Conservation (phyloP, 2,797 vertebrate genomes). For the Gallinago nigripennis region DNA sequence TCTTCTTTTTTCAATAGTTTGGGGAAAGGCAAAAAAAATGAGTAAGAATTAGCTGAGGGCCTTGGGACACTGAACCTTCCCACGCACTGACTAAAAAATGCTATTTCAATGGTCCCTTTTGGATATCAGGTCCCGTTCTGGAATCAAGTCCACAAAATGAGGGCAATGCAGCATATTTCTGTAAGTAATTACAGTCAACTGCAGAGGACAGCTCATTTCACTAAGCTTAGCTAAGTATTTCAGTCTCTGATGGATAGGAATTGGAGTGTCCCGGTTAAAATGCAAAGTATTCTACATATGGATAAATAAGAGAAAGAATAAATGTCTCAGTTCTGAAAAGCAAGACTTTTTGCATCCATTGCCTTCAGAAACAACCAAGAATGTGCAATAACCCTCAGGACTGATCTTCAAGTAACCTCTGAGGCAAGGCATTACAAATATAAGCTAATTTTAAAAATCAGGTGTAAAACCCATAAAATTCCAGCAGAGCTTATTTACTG, state of each 20-base stretch:
- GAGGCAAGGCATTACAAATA: slow-evolving; percentile 3
- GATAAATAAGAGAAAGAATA: neutral
- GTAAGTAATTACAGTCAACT: neutral
- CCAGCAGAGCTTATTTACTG: slow-evolving; percentile 14
- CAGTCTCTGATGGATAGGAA: neutral
- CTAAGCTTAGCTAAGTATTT: neutral
- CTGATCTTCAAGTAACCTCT: neutral
- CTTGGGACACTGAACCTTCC: neutral
- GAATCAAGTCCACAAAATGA: neutral
- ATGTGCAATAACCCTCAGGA: neutral
- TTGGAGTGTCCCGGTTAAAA: neutral
- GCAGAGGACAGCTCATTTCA: neutral
- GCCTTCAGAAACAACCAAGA: neutral
- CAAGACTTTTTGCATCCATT: neutral
- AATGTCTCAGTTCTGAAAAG: neutral
- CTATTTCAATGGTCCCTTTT: neutral
- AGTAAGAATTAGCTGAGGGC: neutral
- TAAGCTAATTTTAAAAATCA: slow-evolving; percentile 23
- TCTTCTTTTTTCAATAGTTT: neutral
- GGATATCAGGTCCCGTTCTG: neutral
- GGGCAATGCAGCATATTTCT: neutral
- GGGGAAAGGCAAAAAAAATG: neutral
- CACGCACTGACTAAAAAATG: neutral
- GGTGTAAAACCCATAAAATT: neutral
- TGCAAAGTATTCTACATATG: neutral